Conservation (phyloP, 2,797 vertebrate species). For the Typhlichthys subterraneus region DNA sequence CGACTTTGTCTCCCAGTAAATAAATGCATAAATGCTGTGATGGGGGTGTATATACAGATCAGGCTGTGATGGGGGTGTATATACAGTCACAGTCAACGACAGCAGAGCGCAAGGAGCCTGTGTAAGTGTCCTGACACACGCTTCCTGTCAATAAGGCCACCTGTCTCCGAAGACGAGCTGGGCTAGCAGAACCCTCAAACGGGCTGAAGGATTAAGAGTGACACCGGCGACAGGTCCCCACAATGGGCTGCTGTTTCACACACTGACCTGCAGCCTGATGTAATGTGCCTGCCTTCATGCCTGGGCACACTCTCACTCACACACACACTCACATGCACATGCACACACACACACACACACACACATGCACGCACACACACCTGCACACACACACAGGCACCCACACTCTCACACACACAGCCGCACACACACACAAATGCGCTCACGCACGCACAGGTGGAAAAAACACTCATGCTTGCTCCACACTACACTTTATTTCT, state of each 20-base stretch:
- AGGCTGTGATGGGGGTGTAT: too few relatives aligned
- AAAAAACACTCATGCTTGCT: too few relatives aligned
- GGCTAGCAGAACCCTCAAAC: constrained; percentile 2
- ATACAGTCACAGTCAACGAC: too few relatives aligned
- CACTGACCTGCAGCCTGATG: constrained; percentile 41
- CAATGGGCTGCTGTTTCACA: constrained; percentile 59
- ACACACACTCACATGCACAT: neutral
- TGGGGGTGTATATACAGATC: too few relatives aligned
- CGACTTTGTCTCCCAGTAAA: too few relatives aligned
- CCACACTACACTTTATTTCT: constrained; percentile 20
- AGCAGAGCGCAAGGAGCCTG: too few relatives aligned
- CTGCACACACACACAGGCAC: neutral
- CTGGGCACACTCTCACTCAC: constrained; percentile 15
- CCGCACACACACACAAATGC: neutral
- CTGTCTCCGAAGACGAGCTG: neutral
- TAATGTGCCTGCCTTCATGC: constrained; percentile 30
- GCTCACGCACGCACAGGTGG: constrained; percentile 1
- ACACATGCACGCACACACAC: constrained; percentile 11
- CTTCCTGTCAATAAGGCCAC: constrained; percentile 1
- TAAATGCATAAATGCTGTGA: too few relatives aligned
- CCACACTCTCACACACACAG: neutral
- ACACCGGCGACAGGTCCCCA: constrained; percentile 48
- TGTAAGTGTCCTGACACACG: neutral
- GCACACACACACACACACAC: constrained; percentile 16
- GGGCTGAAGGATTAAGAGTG: constrained; percentile 39